Conservation (phyloP, 2,888 invertebrate species). For the Ischnus inquisitorius region DNA sequence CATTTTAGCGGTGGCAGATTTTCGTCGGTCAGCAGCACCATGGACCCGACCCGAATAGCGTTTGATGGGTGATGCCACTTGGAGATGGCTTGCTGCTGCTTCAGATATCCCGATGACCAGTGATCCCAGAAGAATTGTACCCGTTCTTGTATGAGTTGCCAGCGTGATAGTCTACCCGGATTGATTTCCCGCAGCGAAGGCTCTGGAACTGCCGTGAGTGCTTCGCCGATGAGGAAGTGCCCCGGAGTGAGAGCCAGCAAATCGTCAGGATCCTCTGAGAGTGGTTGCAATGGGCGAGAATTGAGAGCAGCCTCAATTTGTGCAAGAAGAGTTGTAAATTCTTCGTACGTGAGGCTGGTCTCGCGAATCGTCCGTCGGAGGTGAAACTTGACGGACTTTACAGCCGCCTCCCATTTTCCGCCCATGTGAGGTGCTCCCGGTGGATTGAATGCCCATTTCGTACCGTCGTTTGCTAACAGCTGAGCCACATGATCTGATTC, state of each 20-base stretch:
- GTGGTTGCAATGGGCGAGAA: conserved; percentile 54
- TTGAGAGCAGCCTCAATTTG: conserved; percentile 65
- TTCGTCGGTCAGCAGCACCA: conserved; percentile 72
- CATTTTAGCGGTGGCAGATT: conserved; percentile 41
- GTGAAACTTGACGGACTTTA: conserved; percentile 65
- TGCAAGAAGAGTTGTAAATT: conserved; percentile 50
- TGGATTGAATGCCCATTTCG: conserved; percentile 63
- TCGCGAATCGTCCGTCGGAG: conserved; percentile 51
- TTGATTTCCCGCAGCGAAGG: conserved; percentile 48
- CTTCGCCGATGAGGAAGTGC: conserved; percentile 75
- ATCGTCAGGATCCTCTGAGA: too few relatives aligned
- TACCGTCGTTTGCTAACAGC: too few relatives aligned
- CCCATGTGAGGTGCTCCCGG: conserved; percentile 62
- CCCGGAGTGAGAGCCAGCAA: conserved; percentile 67
- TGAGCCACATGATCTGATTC: too few relatives aligned
- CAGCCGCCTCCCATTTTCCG: conserved; percentile 65
- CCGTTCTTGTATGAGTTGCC: conserved; percentile 68
- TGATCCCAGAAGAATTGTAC: conserved; percentile 72
- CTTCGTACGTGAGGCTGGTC: conserved; percentile 57
- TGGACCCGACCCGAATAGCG: conserved; percentile 58
- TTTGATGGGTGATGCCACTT: too few relatives aligned
- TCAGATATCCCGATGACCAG: conserved; percentile 73
- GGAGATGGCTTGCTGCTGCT: too few relatives aligned
- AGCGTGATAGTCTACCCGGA: conserved; percentile 68
- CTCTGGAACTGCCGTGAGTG: conserved; percentile 57